Base-by-base conservation (phyloP, 2,888 invertebrate species). In the Acleris literana region DNA sequence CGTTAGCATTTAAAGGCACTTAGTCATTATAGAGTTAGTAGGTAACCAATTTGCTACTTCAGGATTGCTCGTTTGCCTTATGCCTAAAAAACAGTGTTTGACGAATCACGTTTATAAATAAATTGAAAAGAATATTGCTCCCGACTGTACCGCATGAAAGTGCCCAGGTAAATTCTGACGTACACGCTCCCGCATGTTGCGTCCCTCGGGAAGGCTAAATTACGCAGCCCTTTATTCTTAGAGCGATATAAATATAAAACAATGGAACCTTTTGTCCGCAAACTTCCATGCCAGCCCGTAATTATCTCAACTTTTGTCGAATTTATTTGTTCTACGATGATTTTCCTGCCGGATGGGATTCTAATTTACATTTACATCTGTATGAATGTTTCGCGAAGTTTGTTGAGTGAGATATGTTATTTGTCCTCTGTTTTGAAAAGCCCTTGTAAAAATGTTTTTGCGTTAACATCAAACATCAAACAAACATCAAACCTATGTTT, bases 181-280 rank as follows among this genome's bases (percentile, higher is more conserved):
- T 52, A 69, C 70, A 66, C 63, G 63, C 70, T 67, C 64, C 72
- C 68, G 70, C 70, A 72, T 70, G 71, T 69, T 69, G 64, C 54
- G 58, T 65, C 69, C 83, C 76, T 73, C 64, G 71, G 77, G 77
- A 74, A 71, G 76, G 72, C 78, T 81, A 77, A 85, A 83, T 83
- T 79, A 83, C 80, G 74, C 65, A 65, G 74, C 71, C 81, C 81
- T 82, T 82, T 77, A 79, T 78, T 79, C 82, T 84, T 80, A 70
- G 71, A 76, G 74, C 76, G 76, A 79, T 82, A 82, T 83, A 85
- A 83, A 82, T 85, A 84, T 81, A 84, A 82, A 86, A 85, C 84
- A 83, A 84, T 84, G 79, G 75, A 71, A 49, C 74, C 77, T 72
- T 74, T 78, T 79, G 76, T 80, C 79, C 80, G 78, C 80, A 78